Evolutionary conservation across 2,888 invertebrate species (phyloP), one percentile per base, ranked within the genome.

Genomic region (Caenorhabditis sp.): DNA sequence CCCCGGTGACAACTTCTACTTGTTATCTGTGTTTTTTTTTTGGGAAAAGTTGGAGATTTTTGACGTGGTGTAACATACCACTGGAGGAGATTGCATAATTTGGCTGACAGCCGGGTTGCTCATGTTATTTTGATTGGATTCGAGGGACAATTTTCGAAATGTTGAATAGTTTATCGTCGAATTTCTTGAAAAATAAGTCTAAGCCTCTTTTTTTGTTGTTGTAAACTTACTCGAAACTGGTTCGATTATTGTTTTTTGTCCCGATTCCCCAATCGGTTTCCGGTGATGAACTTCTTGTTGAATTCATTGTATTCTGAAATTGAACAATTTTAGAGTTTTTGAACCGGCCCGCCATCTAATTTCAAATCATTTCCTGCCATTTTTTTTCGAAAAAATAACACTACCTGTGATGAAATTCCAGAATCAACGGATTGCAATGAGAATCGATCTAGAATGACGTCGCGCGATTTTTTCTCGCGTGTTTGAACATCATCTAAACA

Each of bases 381-480:
- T 43, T 43, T 17, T 12, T 10, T 10, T 43, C 43, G 6, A 10
- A 43, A 31, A 31, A 21, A 23, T 21, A 19, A 51, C 19, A 5
- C 2, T n/a, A 58, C 57, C 19, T 58, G 57, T 8, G 69, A 69
- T 6, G 74, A 75, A 6, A 78, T 60, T 26, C 76, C 78, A 24
- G 78, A 78, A 67, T 78, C 78, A 21, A 76, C 78, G 31, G 76
- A 76, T 64, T 70, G 71, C 10, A 77, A 55, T 0, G 79, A 79
- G 68, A 69, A 72, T 43, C 79, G 27, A 58, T 79, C 77, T 8
- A 70, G 66, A 26, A 71, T 55, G 6, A 58, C 67, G 21, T 69
- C 67, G 27, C 72, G 72, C 2, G 65, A 23, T 37, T 62, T 62
- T 59, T 79, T 79, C 36, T 75, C 72, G 26, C 79, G 51, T 1